Percentiles rank a stretch among this genome's conserved stretches.
These are phyloP conservation scores for Atta texana DNA, from an alignment of 1,140 invertebrate genomes.

Conservation along the genomic window DNA sequence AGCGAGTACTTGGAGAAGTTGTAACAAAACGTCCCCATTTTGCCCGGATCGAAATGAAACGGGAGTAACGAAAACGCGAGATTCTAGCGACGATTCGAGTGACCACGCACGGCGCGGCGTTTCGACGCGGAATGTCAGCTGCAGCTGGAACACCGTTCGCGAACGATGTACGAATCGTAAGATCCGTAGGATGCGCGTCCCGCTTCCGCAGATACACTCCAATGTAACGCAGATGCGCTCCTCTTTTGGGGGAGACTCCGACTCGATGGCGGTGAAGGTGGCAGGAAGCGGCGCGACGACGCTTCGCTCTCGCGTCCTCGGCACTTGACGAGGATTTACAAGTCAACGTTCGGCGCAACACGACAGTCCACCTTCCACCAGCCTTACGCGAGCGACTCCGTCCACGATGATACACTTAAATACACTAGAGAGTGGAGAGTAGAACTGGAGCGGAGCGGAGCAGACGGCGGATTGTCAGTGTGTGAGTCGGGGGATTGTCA, in stretches of 20 bases:
- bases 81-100: background rate
- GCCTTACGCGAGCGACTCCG: background rate
- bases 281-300: background rate
- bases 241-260: background rate
- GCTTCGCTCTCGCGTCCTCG: background rate
- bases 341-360: background rate
- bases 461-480: background rate
- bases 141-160: background rate
- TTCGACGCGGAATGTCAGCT: too few relatives aligned
- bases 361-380: too few relatives aligned
- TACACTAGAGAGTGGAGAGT: background rate
- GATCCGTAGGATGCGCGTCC: background rate
- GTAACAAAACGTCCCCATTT: conserved; percentile 85
- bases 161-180: background rate
- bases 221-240: conserved; percentile 1
- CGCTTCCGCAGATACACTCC: background rate
- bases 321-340: too few relatives aligned
- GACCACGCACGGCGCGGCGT: background rate
- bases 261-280: background rate
- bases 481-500: background rate
- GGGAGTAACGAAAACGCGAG: background rate
- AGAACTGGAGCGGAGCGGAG: background rate
- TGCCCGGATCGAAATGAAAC: background rate
- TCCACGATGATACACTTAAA: background rate
- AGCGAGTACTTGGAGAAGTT: conserved; percentile 90